Evolutionary conservation across 2,888 invertebrate species (phyloP).

Genomic region (Lampropteryx suffumata): DNA sequence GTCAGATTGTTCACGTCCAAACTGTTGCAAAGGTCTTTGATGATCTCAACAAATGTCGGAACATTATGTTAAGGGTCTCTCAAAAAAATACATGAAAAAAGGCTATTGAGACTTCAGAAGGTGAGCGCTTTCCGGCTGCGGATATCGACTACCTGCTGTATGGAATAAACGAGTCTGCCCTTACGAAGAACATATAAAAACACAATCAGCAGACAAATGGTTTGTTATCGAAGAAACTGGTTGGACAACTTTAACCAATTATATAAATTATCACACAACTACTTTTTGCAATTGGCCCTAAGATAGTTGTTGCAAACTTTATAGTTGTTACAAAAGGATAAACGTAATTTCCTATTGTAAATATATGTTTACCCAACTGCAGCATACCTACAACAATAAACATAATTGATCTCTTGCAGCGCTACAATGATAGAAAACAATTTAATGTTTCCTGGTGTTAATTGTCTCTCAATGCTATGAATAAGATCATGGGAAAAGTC

Average conservation of each 20-base stretch:
- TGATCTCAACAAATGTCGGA: conserved; percentile 40
- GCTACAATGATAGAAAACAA: conserved; percentile 23
- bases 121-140: conserved; percentile 66
- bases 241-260: conserved; percentile 30
- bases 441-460: conserved; percentile 27
- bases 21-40: conserved; percentile 18
- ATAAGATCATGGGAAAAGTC: conserved; percentile 25
- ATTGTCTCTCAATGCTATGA: conserved; percentile 23
- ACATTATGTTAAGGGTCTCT: conserved; percentile 44
- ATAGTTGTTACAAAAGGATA: conserved; percentile 5
- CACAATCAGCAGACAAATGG: conserved; percentile 21
- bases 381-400: conserved; percentile 16
- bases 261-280: conserved; percentile 27
- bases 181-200: conserved; percentile 29
- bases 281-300: conserved; percentile 29
- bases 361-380: conserved; percentile 20
- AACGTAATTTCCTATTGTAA: conserved; percentile 19
- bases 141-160: conserved; percentile 70
- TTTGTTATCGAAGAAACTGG: conserved; percentile 33
- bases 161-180: conserved; percentile 52
- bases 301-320: conserved; percentile 9
- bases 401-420: conserved; percentile 12
- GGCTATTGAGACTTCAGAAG: conserved; percentile 52
- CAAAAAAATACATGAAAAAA: conserved; percentile 55
- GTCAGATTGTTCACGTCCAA: conserved; percentile 11